Evolutionary conservation across 2,113 vertebrate species (phyloP).

Genomic region (Guaruba guarouba): DNA sequence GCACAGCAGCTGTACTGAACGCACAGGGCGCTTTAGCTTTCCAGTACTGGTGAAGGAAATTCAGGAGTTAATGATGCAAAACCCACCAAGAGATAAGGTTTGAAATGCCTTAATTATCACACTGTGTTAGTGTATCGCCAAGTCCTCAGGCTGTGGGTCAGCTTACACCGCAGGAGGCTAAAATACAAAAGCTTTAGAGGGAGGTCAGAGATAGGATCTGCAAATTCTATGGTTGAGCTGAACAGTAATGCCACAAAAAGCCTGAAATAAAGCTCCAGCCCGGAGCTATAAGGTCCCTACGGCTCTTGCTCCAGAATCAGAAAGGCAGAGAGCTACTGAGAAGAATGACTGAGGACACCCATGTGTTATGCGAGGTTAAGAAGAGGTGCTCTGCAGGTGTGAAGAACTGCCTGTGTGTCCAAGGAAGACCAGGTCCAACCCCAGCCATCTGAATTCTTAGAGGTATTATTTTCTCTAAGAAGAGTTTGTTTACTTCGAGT

Average conservation of each 20-base stretch:
- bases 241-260: not conserved
- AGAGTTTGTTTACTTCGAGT: rapidly evolving
- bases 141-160: not conserved
- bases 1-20: not conserved
- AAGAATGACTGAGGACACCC: not conserved
- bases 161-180: not conserved
- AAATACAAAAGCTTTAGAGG: not conserved
- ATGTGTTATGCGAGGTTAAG: not conserved
- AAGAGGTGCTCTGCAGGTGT: not conserved
- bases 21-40: not conserved
- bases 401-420: not conserved
- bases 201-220: not conserved
- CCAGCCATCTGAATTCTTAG: not conserved
- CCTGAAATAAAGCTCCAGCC: not conserved
- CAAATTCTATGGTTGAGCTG: not conserved
- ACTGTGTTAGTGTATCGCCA: not conserved
- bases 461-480: not conserved
- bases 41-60: not conserved
- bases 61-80: not conserved
- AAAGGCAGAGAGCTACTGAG: not conserved
- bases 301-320: not conserved
- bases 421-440: not conserved
- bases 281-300: rapidly evolving
- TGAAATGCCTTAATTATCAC: not conserved
- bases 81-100: not conserved